Evolutionary conservation across 2,113 vertebrate genomes (phyloP), one percentile per base, ranked within the genome.

Genomic region (Clarias magur): DNA sequence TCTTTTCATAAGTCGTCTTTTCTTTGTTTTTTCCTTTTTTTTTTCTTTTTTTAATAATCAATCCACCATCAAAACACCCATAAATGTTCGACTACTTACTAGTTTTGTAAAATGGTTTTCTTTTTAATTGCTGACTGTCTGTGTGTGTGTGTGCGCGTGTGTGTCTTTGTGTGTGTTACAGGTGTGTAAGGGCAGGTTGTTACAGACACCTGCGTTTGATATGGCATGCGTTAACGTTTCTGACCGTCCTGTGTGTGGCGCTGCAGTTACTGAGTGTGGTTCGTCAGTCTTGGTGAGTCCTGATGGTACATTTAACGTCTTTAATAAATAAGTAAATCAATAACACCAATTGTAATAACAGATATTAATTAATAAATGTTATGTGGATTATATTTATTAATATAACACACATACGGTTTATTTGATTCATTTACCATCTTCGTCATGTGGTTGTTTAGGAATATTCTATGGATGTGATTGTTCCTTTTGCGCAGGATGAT

Each of bases 201-300:
- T 92, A 85, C 85, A 91, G 82, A 91, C 91, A 86, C n/a, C 89
- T 89, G 84, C 89, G 89, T 3, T 89, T 88, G 65, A 83, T 93
- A 68, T 92, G 92, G 93, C 87, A 92, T n/a, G 67, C 91, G 21
- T 85, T 95, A 42, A 89, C 93, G 88, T 48, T 92, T 16, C 73
- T 95, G 25, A 90, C 89, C 0, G 60, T 93, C 2, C 81, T 94
- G 83, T 93, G 89, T n/a, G 86, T 95, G 38, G 90, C 88, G 19
- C 86, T 94, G 59, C 93, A 95, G 88, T 93, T 91, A 60, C 90
- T 95, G 59, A 90, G 92, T 0, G 72, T 90, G 11, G 79, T 89
- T 27, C 85, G 67, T 19, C 91, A 93, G 76, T 83, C 90, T 83
- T 92, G 93, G 94, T 95, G 54, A 60, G 81, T 73, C 12, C 3